Conservation (phyloP, 2,888 invertebrate genomes). For the Cephus rjabovi region DNA sequence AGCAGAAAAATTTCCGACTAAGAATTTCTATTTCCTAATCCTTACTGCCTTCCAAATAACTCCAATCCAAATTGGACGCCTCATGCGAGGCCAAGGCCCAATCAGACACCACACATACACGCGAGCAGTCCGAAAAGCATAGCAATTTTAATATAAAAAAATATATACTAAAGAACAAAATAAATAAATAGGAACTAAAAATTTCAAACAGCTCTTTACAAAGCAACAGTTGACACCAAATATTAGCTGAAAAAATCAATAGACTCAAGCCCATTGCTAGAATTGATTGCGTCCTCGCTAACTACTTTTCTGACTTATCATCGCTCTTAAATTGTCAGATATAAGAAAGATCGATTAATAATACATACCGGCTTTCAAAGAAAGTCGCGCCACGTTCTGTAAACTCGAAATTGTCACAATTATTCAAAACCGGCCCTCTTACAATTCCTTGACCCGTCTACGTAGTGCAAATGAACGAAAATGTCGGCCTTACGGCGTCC, state of each 20-base stretch:
- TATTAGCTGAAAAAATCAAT: not conserved
- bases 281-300: not conserved
- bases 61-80: not conserved
- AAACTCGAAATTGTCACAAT: not conserved
- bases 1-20: not conserved
- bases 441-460: conserved; percentile 15
- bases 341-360: not conserved
- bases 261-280: not conserved
- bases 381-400: not conserved
- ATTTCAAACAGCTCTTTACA: not conserved
- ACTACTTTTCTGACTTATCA: not conserved
- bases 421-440: not conserved
- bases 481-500: conserved; percentile 41
- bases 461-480: conserved; percentile 32
- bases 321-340: not conserved
- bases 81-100: not conserved
- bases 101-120: not conserved
- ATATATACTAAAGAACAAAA: not conserved
- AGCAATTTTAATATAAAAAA: not conserved
- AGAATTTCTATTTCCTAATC: not conserved
- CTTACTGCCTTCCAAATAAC: not conserved
- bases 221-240: not conserved
- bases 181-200: not conserved
- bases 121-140: not conserved
- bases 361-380: not conserved